Conservation (phyloP, 2,797 vertebrate species). For the Cottoperca gobio region DNA sequence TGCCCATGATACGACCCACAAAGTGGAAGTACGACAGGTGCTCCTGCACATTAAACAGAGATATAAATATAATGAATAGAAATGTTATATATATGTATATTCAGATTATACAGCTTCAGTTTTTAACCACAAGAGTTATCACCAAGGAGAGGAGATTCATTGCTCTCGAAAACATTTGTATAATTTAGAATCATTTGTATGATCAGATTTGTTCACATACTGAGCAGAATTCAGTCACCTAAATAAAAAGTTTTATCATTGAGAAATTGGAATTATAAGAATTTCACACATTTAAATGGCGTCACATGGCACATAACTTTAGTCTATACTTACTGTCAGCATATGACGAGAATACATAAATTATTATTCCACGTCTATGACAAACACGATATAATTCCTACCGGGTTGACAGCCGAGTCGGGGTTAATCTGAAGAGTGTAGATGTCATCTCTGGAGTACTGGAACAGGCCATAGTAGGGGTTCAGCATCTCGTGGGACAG, state of each 20-base stretch:
- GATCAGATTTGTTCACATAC: background rate
- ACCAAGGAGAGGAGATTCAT: background rate
- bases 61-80: background rate
- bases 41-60: conserved; percentile 82
- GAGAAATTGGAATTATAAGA: background rate
- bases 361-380: background rate
- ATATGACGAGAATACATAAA: too few species aligned
- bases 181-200: background rate
- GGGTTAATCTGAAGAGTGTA: conserved; percentile 99
- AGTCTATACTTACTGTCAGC: too few species aligned
- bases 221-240: background rate
- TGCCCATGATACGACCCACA: conserved; percentile 98
- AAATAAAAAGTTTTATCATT: background rate
- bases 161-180: background rate
- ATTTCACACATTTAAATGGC: too few species aligned
- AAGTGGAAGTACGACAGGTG: conserved; percentile 99
- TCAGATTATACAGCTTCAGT: background rate
- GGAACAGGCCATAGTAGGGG: conserved; percentile 98
- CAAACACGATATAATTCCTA: conserved; percentile 62
- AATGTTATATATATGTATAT: background rate
- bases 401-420: conserved; percentile 97
- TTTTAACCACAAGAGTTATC: background rate
- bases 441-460: conserved; percentile 98
- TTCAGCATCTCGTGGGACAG: conserved; percentile 99
- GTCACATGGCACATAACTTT: too few species aligned